phyloP scores from a whole-genome alignment of 2,888 invertebrate genomes.

The Diaprepes abbreviatus region DNA sequence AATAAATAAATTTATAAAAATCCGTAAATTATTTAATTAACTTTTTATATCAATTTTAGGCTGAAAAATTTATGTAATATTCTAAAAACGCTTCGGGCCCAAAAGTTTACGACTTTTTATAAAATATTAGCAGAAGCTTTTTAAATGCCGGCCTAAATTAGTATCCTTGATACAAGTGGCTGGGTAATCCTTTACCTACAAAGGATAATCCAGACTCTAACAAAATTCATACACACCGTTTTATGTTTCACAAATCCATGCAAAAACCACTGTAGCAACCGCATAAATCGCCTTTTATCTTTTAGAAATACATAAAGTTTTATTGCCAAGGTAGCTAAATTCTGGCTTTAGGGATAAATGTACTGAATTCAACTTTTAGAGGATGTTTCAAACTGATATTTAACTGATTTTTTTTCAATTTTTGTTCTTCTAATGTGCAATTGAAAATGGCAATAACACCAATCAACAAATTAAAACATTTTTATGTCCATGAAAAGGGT shows the following conservation, averaged over 20 bases:
- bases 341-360: background rate
- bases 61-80: no score
- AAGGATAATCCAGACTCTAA: conserved; percentile 1
- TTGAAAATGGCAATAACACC: no score
- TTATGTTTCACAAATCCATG: conserved; percentile 9
- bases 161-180: background rate
- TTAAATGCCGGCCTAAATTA: background rate
- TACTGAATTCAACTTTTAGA: background rate
- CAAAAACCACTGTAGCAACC: background rate
- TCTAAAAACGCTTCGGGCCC: no score
- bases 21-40: no score
- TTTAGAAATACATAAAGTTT: conserved; percentile 6
- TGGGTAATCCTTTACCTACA: background rate
- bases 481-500: no score
- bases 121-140: background rate
- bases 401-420: no score
- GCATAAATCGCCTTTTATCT: conserved; percentile 5
- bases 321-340: background rate
- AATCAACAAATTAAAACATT: no score
- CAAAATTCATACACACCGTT: conserved; percentile 4
- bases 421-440: no score
- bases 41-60: no score
- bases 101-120: background rate
- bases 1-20: no score
- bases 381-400: no score